Evolutionary conservation across 64 coral and sea anemone species (phyloP).

Genomic region (Actinia tenebrosa): DNA sequence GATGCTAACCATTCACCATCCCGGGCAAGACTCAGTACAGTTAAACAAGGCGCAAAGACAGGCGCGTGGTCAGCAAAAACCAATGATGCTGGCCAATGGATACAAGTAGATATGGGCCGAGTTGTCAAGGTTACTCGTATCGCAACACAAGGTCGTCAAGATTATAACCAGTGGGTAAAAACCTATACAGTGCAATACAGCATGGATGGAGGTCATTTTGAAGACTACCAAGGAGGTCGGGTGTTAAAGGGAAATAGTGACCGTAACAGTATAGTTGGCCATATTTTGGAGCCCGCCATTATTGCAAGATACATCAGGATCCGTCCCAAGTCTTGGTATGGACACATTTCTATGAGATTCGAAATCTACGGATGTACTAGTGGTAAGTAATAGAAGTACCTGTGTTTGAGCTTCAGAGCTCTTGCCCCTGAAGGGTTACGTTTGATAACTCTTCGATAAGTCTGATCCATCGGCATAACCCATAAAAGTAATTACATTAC

Average conservation of each 20-base stretch:
- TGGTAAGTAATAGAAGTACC: background rate
- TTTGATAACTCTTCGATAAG: no score
- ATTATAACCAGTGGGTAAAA: slow-evolving; percentile 37
- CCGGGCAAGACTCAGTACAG: background rate
- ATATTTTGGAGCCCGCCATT: slow-evolving; percentile 25
- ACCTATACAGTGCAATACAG: slow-evolving; percentile 25
- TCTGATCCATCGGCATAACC: no score
- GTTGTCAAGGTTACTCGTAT: background rate
- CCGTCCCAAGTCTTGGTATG: slow-evolving; percentile 15
- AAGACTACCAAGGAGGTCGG: slow-evolving; percentile 17
- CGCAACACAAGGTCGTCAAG: slow-evolving; percentile 44
- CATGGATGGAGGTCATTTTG: slow-evolving; percentile 25
- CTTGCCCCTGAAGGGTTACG: no score
- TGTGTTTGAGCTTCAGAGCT: no score
- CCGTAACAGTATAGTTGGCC: slow-evolving; percentile 3
- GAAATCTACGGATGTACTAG: slow-evolving; percentile 32
- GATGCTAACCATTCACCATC: background rate
- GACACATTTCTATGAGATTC: slow-evolving; percentile 30
- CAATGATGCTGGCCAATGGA: background rate
- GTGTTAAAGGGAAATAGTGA: slow-evolving; percentile 26
- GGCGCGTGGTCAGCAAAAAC: background rate
- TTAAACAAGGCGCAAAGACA: background rate
- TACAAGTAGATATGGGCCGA: slow-evolving; percentile 32
- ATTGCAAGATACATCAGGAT: slow-evolving; percentile 32
- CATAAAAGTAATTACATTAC: no score